Evolutionary conservation across 1,140 invertebrate genomes (phyloP).

Genomic region (Drosophila parabipectinata): DNA sequence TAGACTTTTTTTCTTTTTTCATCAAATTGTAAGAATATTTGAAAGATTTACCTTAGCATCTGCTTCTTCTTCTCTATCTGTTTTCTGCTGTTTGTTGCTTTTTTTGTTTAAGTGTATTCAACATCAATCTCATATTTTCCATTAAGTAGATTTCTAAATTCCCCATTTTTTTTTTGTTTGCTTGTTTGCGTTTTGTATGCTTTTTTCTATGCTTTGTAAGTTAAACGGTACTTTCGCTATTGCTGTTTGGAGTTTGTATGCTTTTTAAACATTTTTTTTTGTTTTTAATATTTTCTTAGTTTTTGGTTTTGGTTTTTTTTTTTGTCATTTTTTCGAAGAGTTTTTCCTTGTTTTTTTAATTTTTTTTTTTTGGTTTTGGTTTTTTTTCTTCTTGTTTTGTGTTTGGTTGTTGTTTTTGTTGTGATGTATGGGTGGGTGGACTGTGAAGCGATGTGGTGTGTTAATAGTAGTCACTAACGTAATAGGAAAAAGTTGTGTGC

Average conservation of each 20-base stretch:
- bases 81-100: constrained; percentile 17
- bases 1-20: constrained; percentile 29
- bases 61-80: constrained; percentile 7
- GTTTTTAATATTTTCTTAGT: constrained; percentile 33
- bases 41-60: constrained; percentile 9
- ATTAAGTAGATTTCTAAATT: constrained; percentile 72
- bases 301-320: constrained; percentile 32
- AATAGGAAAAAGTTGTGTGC: constrained; percentile 86
- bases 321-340: constrained; percentile 33
- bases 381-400: constrained; percentile 30
- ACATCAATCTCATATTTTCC: constrained; percentile 71
- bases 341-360: constrained; percentile 35
- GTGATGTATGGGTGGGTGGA: constrained; percentile 10
- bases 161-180: constrained; percentile 22
- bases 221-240: constrained; percentile 74
- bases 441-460: constrained; percentile 24
- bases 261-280: constrained; percentile 64
- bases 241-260: constrained; percentile 69
- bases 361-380: constrained; percentile 40
- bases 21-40: background rate
- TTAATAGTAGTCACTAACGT: constrained; percentile 83
- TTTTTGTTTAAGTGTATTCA: constrained; percentile 60
- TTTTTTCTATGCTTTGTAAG: constrained; percentile 63
- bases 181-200: constrained; percentile 19
- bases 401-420: constrained; percentile 47